Base-by-base conservation (phyloP, 1,140 invertebrate genomes). In the Zophobas atratus region DNA sequence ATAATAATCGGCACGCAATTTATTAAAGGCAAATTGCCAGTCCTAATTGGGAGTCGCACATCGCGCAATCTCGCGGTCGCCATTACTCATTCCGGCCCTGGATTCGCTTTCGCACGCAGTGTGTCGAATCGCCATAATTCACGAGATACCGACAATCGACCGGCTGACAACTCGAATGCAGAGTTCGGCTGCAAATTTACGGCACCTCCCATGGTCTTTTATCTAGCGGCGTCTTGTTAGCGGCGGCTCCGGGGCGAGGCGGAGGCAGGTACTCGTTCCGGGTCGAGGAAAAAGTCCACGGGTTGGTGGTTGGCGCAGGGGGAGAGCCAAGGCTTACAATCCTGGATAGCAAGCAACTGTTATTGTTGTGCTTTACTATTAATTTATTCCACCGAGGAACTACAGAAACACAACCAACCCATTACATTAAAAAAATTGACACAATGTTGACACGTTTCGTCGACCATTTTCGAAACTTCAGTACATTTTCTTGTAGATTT, bases 1-100 rank as follows among this genome's bases (percentile, higher is more conserved):
- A 81, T 81, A 83, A 83, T 80, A 75, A 81, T 83, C 76, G 79
- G 79, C 77, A 76, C 70, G 79, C 78, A 80, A 83, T 83, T 81
- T 81, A 80, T 81, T 79, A 20, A 80, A 81, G 70, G 76, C 76
- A 77, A 81, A 82, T 82, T 82, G 81, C 80, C 49, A 51, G 67
- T 67, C 63, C 80, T 83, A 83, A 83, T 81, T 83, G 78, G 80
- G 79, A 77, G 78, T 76, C 76, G 79, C 60, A 70, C 75, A 56
- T 60, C 53, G 80, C 76, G 78, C 81, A 72, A 78, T 77, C 67
- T 81, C 76, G 75, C 72, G 77, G 77, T 75, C 60, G 76, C 63
- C 75, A 77, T 82, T 79, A 79, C 56, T 79, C 77, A 80, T 80
- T 80, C 67, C 70, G 48, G 63, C 43, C 70, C 56, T 79, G 75